Evolutionary conservation across 2,113 vertebrate genomes (phyloP).

Genomic region (Solea senegalensis): DNA sequence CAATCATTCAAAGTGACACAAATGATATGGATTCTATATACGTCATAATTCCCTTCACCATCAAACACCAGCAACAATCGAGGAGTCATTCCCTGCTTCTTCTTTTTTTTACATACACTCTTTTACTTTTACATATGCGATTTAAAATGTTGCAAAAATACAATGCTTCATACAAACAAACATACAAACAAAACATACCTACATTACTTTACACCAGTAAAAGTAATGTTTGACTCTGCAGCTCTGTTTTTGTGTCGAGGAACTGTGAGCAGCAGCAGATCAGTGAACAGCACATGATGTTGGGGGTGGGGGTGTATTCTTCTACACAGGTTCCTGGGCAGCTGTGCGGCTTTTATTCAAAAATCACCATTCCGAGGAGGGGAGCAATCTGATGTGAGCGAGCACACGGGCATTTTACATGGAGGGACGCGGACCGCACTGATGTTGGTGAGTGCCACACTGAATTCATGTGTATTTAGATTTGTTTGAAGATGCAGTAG

Average conservation of each 20-base stretch:
- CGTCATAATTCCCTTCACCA: too few relatives aligned
- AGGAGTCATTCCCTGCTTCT: too few relatives aligned
- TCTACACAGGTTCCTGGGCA: conserved; percentile 76
- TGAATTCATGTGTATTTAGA: not conserved
- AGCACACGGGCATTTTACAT: conserved; percentile 46
- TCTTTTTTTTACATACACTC: too few relatives aligned
- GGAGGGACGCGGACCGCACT: conserved; percentile 38
- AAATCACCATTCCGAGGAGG: conserved; percentile 63
- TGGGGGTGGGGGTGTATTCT: conserved; percentile 50
- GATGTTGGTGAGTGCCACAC: conserved; percentile 69
- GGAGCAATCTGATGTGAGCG: conserved; percentile 59
- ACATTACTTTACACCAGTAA: not conserved
- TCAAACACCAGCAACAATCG: too few relatives aligned
- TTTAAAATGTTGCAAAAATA: too few relatives aligned
- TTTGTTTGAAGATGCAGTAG: not conserved
- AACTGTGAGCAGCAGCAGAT: not conserved
- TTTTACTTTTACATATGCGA: too few relatives aligned
- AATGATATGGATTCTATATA: too few relatives aligned
- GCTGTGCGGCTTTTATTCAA: conserved; percentile 73
- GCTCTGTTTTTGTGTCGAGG: conserved; percentile 20
- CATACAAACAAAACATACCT: too few relatives aligned
- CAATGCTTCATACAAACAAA: too few relatives aligned
- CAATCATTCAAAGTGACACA: too few relatives aligned
- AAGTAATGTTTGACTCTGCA: not conserved
- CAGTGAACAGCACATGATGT: conserved; percentile 43